Percentiles rank a stretch among this genome's conserved stretches.
These are phyloP conservation scores for Scomber colias DNA, from an alignment of 2,113 vertebrate species.

Conservation along the genomic window DNA sequence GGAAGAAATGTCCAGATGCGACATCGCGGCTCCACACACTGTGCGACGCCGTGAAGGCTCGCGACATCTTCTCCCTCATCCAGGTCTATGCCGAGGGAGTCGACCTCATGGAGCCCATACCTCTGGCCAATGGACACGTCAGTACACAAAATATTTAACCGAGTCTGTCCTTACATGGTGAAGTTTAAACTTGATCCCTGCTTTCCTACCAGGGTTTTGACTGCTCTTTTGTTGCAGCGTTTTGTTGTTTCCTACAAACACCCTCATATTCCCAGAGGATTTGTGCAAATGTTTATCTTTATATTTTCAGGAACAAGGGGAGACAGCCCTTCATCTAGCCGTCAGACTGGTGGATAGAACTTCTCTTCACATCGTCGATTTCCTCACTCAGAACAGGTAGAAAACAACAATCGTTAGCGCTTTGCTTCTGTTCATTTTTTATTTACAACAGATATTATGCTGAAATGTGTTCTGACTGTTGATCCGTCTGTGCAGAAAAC, in stretches of 20 bases:
- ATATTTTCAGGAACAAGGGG: slow-evolving; percentile 90
- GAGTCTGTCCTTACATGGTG: neutral
- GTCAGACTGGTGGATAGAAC: slow-evolving; percentile 96
- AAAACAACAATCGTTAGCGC: neutral
- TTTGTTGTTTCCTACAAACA: neutral
- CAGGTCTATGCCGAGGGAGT: slow-evolving; percentile 95
- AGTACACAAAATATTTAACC: slow-evolving; percentile 66
- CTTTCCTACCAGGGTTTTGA: neutral
- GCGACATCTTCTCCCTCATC: slow-evolving; percentile 94
- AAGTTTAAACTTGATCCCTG: neutral
- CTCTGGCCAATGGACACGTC: slow-evolving; percentile 96
- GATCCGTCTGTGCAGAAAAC: neutral
- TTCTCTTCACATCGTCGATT: slow-evolving; percentile 97
- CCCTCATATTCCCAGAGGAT: neutral
- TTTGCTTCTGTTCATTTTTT: neutral
- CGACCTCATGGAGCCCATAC: slow-evolving; percentile 97
- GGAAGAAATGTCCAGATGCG: slow-evolving; percentile 88
- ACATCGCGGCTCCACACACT: slow-evolving; percentile 90
- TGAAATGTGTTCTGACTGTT: neutral
- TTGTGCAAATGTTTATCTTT: neutral
- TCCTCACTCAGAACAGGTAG: slow-evolving; percentile 97
- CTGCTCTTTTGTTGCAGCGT: neutral
- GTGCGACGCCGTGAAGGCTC: slow-evolving; percentile 94
- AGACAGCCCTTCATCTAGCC: slow-evolving; percentile 96
- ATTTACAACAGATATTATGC: neutral